Conservation (phyloP, 2,113 vertebrate species). For the Dendropsophus ebraccatus region DNA sequence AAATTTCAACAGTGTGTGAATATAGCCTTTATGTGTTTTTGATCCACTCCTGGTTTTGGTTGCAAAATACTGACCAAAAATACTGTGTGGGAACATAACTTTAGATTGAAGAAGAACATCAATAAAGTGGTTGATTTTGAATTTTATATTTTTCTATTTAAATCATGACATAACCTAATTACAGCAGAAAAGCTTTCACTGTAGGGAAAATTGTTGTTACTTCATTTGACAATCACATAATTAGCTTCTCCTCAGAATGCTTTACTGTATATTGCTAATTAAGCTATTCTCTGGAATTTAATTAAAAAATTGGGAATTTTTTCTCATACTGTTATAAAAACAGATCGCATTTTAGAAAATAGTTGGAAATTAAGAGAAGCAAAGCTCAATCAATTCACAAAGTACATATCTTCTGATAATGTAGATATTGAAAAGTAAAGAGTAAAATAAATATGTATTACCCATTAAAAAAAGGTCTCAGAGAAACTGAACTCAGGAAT, state of each 20-base stretch:
- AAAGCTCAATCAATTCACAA: conserved; percentile 6
- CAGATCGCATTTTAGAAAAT: conserved; percentile 41
- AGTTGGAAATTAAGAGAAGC: conserved; percentile 12
- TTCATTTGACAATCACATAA: conserved; percentile 76
- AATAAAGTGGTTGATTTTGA: conserved; percentile 65
- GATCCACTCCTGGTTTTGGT: too few species aligned
- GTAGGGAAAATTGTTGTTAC: conserved; percentile 71
- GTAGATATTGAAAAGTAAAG: not conserved
- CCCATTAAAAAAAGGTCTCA: not conserved
- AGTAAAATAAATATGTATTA: not conserved
- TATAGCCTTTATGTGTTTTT: too few species aligned
- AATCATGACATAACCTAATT: conserved; percentile 76
- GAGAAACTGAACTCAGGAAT: not conserved
- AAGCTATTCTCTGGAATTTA: conserved; percentile 66
- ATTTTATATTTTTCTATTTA: conserved; percentile 72
- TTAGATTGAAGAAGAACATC: conserved; percentile 21
- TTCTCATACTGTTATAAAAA: conserved; percentile 52
- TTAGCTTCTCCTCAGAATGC: conserved; percentile 71
- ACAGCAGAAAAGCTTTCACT: conserved; percentile 69
- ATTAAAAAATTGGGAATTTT: conserved; percentile 65
- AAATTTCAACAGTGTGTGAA: too few species aligned
- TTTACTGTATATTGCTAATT: conserved; percentile 71
- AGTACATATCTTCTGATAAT: conserved; percentile 19
- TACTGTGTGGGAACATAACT: not conserved
- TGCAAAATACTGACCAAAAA: too few species aligned